A percentile compares a stretch with the other conserved stretches of the same genome.
Conservation (phyloP, 2,888 invertebrate genomes). For the Ellobium chinense region DNA sequence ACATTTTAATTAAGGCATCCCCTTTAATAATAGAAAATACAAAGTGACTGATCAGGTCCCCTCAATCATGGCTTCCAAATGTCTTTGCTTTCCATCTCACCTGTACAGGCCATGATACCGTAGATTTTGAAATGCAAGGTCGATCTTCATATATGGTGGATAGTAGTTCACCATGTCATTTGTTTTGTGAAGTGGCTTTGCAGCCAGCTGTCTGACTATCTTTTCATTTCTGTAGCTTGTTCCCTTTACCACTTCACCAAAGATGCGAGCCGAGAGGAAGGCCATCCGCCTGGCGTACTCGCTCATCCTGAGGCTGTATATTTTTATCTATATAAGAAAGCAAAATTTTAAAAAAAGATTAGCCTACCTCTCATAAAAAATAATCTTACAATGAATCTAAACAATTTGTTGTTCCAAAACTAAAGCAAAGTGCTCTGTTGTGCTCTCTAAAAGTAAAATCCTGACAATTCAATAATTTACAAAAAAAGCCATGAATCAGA, state of each 20-base stretch:
- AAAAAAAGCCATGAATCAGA: too few relatives aligned
- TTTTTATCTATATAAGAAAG: too few relatives aligned
- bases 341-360: too few relatives aligned
- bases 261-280: conserved; percentile 90
- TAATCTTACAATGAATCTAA: too few relatives aligned
- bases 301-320: conserved; percentile 53
- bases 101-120: conserved; percentile 72
- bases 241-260: conserved; percentile 90
- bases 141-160: conserved; percentile 90
- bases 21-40: neutral
- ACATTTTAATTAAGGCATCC: neutral
- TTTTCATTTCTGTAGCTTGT: conserved; percentile 82
- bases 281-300: conserved; percentile 92
- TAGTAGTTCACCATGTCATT: conserved; percentile 90
- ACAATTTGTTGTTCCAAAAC: too few relatives aligned
- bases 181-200: conserved; percentile 86
- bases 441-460: too few relatives aligned
- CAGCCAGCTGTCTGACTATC: conserved; percentile 88
- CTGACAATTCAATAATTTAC: too few relatives aligned
- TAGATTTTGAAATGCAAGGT: conserved; percentile 84
- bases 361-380: too few relatives aligned
- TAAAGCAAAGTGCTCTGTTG: too few relatives aligned
- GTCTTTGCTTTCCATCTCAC: too few relatives aligned
- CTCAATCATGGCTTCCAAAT: too few relatives aligned
- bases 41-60: too few relatives aligned